Percentiles rank a stretch among this genome's conserved stretches.
phyloP scores from a whole-genome alignment of 2,888 invertebrate species.

The Lepidocyrtoides sp. region DNA sequence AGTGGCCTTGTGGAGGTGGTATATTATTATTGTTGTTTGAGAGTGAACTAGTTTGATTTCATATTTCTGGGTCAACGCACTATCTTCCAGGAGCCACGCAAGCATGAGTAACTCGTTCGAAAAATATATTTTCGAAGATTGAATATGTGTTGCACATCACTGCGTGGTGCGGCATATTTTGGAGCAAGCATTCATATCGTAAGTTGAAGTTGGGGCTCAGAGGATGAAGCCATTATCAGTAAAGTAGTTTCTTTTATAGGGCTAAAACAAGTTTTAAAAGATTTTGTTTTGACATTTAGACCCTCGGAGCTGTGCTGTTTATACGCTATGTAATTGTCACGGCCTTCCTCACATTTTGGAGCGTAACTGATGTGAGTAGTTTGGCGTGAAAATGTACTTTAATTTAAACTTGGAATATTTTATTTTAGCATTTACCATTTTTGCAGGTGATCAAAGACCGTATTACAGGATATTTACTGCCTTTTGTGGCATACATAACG shows the following conservation, averaged over 20 bases:
- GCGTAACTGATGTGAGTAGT: conserved; percentile 81
- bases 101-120: conserved; percentile 65
- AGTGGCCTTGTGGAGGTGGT: too few relatives aligned
- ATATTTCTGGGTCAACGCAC: background rate
- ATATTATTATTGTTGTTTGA: too few relatives aligned
- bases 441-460: conserved; percentile 81
- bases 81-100: conserved; percentile 40
- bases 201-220: conserved; percentile 41
- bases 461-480: conserved; percentile 80
- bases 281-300: conserved; percentile 51
- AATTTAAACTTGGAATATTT: too few relatives aligned
- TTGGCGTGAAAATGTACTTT: too few relatives aligned
- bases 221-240: too few relatives aligned
- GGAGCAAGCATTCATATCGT: conserved; percentile 77
- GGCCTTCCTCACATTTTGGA: conserved; percentile 82
- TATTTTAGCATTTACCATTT: too few relatives aligned
- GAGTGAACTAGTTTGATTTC: background rate
- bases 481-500: conserved; percentile 81
- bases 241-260: too few relatives aligned
- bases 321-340: conserved; percentile 82
- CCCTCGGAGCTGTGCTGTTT: conserved; percentile 81
- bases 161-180: conserved; percentile 77
- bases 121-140: conserved; percentile 58
- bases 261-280: too few relatives aligned
- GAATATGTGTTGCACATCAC: conserved; percentile 76